Percentiles rank a stretch among this genome's conserved stretches.
Conservation (phyloP, 1,140 invertebrate species). For the Rhagoletis zephyria region DNA sequence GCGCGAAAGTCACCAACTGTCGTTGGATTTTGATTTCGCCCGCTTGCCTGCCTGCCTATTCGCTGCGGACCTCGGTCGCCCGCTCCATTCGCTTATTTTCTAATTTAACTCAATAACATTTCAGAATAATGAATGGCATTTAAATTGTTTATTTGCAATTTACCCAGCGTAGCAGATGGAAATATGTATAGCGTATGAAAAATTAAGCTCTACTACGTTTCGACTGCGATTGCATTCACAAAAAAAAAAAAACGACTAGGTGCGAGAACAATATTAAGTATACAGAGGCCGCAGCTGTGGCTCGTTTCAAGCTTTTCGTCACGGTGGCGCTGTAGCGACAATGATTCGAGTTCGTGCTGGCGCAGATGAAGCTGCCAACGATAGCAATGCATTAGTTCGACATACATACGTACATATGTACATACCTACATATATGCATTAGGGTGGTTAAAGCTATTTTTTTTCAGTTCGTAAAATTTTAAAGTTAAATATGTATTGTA, state of each 20-base stretch:
- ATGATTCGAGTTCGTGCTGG: conserved; percentile 21
- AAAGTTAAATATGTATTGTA: too few relatives aligned
- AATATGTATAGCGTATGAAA: not conserved
- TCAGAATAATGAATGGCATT: conserved; percentile 49
- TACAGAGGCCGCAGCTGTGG: not conserved
- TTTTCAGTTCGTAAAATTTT: too few relatives aligned
- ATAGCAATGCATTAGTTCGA: too few relatives aligned
- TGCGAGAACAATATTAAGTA: not conserved
- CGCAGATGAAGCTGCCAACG: not conserved
- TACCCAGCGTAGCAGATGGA: not conserved
- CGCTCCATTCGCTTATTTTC: conserved; percentile 42
- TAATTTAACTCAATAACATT: conserved; percentile 52
- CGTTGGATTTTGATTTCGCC: not conserved
- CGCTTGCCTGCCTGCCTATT: not conserved
- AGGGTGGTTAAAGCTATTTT: too few relatives aligned
- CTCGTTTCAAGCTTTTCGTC: not conserved
- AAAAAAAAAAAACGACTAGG: not conserved
- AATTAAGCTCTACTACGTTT: not conserved
- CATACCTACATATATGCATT: too few relatives aligned
- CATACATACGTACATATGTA: not conserved
- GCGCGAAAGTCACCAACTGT: conserved; percentile 15
- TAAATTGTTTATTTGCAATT: conserved; percentile 52
- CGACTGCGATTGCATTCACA: not conserved
- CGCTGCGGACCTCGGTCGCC: not conserved
- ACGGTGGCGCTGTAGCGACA: not conserved